Conservation (phyloP, 2,113 vertebrate genomes). For the Junco hyemalis region DNA sequence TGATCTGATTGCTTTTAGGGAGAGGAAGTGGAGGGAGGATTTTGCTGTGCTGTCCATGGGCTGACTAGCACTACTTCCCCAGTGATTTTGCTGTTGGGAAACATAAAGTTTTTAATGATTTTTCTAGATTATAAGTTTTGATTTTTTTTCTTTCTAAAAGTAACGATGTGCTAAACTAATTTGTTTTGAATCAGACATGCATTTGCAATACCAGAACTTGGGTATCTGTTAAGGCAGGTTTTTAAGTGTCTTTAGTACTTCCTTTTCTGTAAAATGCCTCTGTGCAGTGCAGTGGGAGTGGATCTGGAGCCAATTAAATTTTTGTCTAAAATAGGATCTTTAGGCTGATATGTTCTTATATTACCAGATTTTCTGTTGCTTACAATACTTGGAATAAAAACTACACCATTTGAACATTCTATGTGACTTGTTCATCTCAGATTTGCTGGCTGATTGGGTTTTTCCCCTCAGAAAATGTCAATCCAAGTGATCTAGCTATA, state of each 20-base stretch:
- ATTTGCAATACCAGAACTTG: neutral
- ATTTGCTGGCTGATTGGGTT: neutral
- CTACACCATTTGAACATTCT: neutral
- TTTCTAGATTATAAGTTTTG: neutral
- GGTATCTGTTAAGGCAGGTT: neutral
- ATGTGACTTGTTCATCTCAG: neutral
- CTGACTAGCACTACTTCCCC: neutral
- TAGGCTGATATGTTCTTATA: neutral
- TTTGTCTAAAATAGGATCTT: neutral
- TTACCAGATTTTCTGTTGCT: neutral
- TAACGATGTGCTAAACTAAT: neutral
- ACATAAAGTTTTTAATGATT: neutral
- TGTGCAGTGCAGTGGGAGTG: neutral
- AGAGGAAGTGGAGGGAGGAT: neutral
- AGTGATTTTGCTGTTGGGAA: neutral
- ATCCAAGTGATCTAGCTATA: neutral
- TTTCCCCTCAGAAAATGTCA: neutral
- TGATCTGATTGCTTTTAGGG: neutral
- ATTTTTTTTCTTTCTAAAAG: neutral
- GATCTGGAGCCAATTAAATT: neutral
- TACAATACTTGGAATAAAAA: neutral
- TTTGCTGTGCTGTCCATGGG: neutral
- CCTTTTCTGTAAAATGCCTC: neutral
- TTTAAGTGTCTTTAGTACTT: neutral
- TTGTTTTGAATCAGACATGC: neutral